Evolutionary conservation across 2,797 vertebrate genomes (phyloP).

Genomic region (Choloepus didactylus): DNA sequence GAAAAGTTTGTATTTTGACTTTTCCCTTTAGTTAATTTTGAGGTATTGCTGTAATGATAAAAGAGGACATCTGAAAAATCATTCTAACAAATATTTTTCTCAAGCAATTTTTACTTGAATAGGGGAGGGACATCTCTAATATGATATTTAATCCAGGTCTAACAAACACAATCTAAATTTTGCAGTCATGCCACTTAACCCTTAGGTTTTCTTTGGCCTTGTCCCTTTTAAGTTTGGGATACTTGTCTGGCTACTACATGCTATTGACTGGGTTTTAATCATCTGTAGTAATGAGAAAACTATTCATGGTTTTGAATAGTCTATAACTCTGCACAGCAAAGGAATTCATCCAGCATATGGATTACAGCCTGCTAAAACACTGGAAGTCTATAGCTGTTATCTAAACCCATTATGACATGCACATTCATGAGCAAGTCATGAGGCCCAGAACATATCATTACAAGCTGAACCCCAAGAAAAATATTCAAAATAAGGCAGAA

Average conservation of each 20-base stretch:
- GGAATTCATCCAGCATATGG: background rate
- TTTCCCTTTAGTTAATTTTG: background rate
- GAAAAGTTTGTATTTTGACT: conserved; percentile 17
- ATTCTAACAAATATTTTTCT: conserved; percentile 68
- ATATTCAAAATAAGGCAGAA: background rate
- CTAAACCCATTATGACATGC: background rate
- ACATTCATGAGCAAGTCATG: background rate
- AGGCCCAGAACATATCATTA: background rate
- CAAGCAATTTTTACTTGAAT: conserved; percentile 56
- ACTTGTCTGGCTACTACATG: background rate
- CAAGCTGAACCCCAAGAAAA: background rate
- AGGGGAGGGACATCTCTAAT: background rate
- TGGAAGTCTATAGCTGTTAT: background rate
- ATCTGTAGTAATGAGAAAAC: background rate
- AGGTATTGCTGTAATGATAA: background rate
- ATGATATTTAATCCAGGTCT: background rate
- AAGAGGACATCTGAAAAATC: background rate
- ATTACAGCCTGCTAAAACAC: background rate
- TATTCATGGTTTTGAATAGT: background rate
- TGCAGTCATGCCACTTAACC: background rate
- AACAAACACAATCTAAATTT: conserved; percentile 35
- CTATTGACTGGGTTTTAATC: background rate
- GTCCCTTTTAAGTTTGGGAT: background rate
- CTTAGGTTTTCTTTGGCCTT: background rate
- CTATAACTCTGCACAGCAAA: background rate